phyloP scores from a whole-genome alignment of 2,113 vertebrate species.

The Coptodon bakossiorum region DNA sequence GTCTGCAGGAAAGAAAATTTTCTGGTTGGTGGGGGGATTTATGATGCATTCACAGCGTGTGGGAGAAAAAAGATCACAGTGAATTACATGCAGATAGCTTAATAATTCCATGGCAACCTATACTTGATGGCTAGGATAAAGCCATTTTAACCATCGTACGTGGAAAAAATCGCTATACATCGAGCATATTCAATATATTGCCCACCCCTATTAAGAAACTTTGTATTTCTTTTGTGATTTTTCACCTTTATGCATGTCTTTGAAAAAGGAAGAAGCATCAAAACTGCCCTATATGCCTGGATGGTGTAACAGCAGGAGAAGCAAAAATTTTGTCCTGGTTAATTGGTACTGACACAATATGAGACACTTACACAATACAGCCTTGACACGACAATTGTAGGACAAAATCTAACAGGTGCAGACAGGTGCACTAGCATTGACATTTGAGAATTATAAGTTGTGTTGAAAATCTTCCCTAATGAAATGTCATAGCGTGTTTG shows the following conservation, averaged over 20 bases:
- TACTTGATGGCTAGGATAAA: not conserved
- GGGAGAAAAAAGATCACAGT: not conserved
- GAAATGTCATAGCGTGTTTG: slow-evolving; percentile 13
- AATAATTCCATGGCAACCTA: not conserved
- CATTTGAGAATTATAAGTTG: slow-evolving; percentile 6
- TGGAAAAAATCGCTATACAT: not conserved
- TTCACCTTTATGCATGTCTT: not conserved
- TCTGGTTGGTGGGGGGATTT: not conserved
- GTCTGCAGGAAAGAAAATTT: not conserved
- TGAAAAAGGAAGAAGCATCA: not conserved
- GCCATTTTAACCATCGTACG: rapidly evolving
- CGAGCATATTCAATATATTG: not conserved
- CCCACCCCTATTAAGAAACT: not conserved
- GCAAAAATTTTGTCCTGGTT: not conserved
- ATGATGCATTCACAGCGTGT: not conserved
- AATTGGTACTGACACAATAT: not conserved
- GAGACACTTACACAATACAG: not conserved
- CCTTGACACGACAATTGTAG: not conserved
- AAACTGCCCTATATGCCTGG: not conserved
- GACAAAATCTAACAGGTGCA: not conserved
- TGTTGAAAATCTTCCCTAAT: not conserved
- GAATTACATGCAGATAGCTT: not conserved
- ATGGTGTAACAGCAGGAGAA: not conserved
- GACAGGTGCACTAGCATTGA: not conserved
- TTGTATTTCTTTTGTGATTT: not conserved